These are phyloP conservation scores for Ophraella communa DNA, from an alignment of 2,888 invertebrate species.

Conservation along the genomic window DNA sequence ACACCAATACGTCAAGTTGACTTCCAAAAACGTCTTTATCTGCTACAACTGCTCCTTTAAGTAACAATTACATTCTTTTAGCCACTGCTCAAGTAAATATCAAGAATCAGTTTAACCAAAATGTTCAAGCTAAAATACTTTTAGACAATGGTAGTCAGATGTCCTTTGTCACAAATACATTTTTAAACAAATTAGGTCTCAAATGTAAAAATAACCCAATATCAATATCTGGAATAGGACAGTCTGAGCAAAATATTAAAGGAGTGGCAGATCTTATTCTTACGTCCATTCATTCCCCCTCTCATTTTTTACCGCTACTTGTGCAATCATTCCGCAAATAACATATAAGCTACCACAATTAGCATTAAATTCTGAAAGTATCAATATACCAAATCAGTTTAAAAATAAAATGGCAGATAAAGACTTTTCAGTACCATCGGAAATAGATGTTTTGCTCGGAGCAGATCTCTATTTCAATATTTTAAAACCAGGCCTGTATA, in stretches of 20 bases:
- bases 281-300: not conserved
- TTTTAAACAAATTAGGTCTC: not conserved
- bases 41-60: not conserved
- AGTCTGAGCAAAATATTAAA: not conserved
- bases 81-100: not conserved
- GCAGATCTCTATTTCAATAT: constrained; percentile 2
- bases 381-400: not conserved
- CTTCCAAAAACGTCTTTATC: too few species aligned
- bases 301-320: not conserved
- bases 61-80: not conserved
- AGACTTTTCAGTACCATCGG: not conserved
- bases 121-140: not conserved
- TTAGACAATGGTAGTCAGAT: not conserved
- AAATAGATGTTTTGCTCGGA: not conserved
- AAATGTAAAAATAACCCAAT: not conserved
- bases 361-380: not conserved
- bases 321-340: not conserved
- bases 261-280: not conserved
- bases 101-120: not conserved
- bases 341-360: not conserved
- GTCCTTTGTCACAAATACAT: not conserved
- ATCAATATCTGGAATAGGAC: not conserved
- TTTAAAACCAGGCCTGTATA: not conserved
- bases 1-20: too few species aligned
- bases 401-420: not conserved